Percentiles rank a stretch among this genome's conserved stretches.
These are phyloP conservation scores for Seriola quinqueradiata DNA, from an alignment of 2,113 vertebrate genomes.

Conservation along the genomic window DNA sequence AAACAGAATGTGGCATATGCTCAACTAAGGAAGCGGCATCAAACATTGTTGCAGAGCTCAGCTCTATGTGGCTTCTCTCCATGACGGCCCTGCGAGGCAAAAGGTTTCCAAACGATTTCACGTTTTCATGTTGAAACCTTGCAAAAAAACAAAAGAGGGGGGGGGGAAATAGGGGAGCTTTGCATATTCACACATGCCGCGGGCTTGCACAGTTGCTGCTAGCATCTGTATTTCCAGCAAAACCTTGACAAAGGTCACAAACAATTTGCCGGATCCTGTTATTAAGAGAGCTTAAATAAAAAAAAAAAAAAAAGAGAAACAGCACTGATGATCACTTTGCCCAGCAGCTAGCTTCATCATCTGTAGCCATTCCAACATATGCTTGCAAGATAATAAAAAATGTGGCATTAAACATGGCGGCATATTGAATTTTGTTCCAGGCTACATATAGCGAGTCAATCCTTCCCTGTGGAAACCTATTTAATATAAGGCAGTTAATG, in stretches of 20 bases:
- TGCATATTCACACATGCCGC: constrained; percentile 91
- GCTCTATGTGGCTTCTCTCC: constrained; percentile 61
- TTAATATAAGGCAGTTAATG: constrained; percentile 93
- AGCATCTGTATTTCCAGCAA: constrained; percentile 85
- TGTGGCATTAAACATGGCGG: constrained; percentile 92
- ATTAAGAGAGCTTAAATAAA: constrained; percentile 87
- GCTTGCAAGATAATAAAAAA: constrained; percentile 93
- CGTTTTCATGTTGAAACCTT: constrained; percentile 72
- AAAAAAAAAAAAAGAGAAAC: constrained; percentile 74
- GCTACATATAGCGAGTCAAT: constrained; percentile 90
- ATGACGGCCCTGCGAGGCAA: constrained; percentile 78
- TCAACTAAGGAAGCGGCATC: constrained; percentile 71
- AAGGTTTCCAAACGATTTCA: constrained; percentile 85
- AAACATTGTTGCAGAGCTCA: constrained; percentile 79
- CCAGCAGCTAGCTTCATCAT: constrained; percentile 95
- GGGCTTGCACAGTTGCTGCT: constrained; percentile 81
- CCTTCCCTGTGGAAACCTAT: constrained; percentile 89
- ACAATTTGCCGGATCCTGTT: constrained; percentile 89
- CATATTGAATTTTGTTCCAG: constrained; percentile 95
- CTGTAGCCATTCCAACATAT: constrained; percentile 94
- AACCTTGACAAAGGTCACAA: constrained; percentile 98
- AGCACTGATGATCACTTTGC: constrained; percentile 89
- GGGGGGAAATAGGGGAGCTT: constrained; percentile 45
- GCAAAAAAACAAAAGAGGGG: constrained; percentile 3
- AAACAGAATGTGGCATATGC: constrained; percentile 81